Conservation (phyloP, 2,113 vertebrate species). For the Blennius ocellaris region DNA sequence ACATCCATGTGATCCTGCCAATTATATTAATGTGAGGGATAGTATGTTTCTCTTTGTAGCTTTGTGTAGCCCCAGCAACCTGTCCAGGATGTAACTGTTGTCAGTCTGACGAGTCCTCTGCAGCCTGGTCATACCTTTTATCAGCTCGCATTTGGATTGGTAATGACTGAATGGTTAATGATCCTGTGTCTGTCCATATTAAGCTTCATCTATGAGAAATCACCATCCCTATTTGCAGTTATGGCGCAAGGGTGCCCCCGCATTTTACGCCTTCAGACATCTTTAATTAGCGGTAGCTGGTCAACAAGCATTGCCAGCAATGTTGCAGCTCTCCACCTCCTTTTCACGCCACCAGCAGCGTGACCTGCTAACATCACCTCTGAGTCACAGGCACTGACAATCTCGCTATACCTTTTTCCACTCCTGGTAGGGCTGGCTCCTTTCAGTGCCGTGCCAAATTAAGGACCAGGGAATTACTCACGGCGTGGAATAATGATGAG, state of each 20-base stretch:
- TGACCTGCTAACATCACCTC: conserved; percentile 27
- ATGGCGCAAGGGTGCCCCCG: background rate
- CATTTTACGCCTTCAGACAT: conserved; percentile 28
- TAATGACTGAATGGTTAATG: too few species aligned
- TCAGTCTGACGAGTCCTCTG: too few species aligned
- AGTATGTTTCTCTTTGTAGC: too few species aligned
- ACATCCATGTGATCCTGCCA: too few species aligned
- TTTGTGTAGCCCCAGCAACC: too few species aligned
- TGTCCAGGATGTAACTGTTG: too few species aligned
- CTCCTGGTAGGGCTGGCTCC: conserved; percentile 39
- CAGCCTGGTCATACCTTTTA: too few species aligned
- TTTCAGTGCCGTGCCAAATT: conserved; percentile 65
- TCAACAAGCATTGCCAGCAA: conserved; percentile 16
- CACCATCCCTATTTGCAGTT: background rate
- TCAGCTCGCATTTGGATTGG: too few species aligned
- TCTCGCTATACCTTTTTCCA: conserved; percentile 33
- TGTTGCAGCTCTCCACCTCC: background rate
- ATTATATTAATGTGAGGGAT: too few species aligned
- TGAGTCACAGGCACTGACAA: conserved; percentile 51
- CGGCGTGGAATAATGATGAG: conserved; percentile 65
- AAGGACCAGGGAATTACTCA: conserved; percentile 71
- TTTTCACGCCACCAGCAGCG: conserved; percentile 2
- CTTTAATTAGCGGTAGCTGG: conserved; percentile 35
- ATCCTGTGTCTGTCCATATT: background rate
- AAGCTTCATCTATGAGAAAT: background rate